These are phyloP conservation scores for Ormyrus pomaceus DNA, from an alignment of 2,888 invertebrate species.

Conservation along the genomic window DNA sequence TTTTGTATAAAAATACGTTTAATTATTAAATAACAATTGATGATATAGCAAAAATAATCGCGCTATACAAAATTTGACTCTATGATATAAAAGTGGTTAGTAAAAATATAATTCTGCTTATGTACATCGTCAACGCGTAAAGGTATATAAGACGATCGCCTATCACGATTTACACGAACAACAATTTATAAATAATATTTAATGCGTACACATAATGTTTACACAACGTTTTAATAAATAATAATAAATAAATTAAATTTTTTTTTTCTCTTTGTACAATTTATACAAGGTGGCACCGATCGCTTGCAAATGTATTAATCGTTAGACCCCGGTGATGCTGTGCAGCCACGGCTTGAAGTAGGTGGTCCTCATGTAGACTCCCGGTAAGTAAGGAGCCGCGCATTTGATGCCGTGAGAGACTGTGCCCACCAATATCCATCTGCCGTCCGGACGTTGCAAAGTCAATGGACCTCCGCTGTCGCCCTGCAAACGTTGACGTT, in stretches of 20 bases:
- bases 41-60: conserved; percentile 66
- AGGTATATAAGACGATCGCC: too few species aligned
- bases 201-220: too few species aligned
- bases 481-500: conserved; percentile 79
- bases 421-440: conserved; percentile 92
- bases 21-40: conserved; percentile 73
- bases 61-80: conserved; percentile 45
- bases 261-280: conserved; percentile 68
- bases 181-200: not conserved
- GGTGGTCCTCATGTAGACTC: conserved; percentile 95
- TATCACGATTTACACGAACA: not conserved
- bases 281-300: conserved; percentile 70
- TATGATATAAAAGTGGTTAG: conserved; percentile 18
- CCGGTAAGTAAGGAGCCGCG: conserved; percentile 93
- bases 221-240: not conserved
- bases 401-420: conserved; percentile 97
- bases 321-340: conserved; percentile 85
- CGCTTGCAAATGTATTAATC: not conserved
- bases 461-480: conserved; percentile 95
- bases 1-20: conserved; percentile 72
- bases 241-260: conserved; percentile 68
- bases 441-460: conserved; percentile 87
- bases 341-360: conserved; percentile 94
- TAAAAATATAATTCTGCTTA: conserved; percentile 56
- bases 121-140: conserved; percentile 55